These are phyloP conservation scores for Cerceris rybyensis DNA, from an alignment of 2,888 invertebrate genomes.

Conservation along the genomic window DNA sequence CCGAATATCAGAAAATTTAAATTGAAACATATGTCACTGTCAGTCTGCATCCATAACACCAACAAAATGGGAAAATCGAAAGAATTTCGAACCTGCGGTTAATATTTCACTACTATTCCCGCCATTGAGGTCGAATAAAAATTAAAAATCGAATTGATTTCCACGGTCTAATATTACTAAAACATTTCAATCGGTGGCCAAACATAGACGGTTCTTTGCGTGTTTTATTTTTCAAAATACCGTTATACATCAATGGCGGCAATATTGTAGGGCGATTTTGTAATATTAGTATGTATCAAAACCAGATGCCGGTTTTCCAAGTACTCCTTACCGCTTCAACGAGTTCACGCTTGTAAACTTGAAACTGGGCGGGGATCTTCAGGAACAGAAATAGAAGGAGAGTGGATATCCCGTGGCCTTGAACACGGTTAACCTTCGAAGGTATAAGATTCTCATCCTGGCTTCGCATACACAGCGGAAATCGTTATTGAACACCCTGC, in stretches of 20 bases:
- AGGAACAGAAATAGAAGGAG: conserved; percentile 44
- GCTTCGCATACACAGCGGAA: conserved; percentile 42
- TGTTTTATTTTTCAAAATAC: too few species aligned
- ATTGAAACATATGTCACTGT: too few species aligned
- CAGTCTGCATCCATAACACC: too few species aligned
- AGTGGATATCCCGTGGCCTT: conserved; percentile 41
- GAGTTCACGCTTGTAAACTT: background rate
- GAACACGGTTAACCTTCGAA: conserved; percentile 41
- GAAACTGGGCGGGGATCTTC: conserved; percentile 26
- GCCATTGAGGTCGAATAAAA: too few species aligned
- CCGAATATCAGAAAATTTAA: too few species aligned
- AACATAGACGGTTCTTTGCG: too few species aligned
- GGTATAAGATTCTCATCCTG: conserved; percentile 43
- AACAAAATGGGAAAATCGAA: too few species aligned
- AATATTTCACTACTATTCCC: too few species aligned
- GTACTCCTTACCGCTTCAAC: background rate
- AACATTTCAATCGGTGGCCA: too few species aligned
- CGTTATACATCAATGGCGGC: background rate
- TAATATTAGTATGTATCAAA: background rate
- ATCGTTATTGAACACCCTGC: conserved; percentile 46
- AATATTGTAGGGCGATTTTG: background rate
- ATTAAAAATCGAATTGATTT: too few species aligned
- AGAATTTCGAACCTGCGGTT: too few species aligned
- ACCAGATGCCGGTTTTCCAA: conserved; percentile 8
- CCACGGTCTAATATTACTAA: too few species aligned